Conservation (phyloP, 2,797 vertebrate species). For the Chanos chanos region DNA sequence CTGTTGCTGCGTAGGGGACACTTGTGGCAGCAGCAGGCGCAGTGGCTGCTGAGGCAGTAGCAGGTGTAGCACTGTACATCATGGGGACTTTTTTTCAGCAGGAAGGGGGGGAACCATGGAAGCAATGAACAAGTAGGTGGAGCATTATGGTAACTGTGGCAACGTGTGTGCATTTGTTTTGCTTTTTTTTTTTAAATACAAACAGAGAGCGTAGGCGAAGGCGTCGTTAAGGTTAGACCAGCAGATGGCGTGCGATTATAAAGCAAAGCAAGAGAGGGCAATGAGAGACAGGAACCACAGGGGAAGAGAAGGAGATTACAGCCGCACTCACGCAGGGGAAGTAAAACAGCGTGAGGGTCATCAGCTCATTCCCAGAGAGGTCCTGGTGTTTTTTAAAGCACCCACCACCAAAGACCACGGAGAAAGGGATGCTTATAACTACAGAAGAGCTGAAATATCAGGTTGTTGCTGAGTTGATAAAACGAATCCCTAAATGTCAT, state of each 20-base stretch:
- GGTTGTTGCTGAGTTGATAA: no score
- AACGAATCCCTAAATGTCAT: no score
- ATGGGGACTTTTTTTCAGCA: slow-evolving; percentile 99
- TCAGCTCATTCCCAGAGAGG: no score
- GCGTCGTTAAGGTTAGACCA: slow-evolving; percentile 98
- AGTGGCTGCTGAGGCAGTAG: slow-evolving; percentile 99
- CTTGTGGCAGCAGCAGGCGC: slow-evolving; percentile 99
- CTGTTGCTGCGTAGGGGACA: slow-evolving; percentile 99
- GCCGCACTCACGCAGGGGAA: no score
- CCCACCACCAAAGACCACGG: no score
- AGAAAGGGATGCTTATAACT: no score
- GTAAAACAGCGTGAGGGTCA: no score
- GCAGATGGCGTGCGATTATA: slow-evolving; percentile 99
- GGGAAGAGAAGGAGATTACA: slow-evolving; percentile 22
- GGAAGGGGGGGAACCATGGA: slow-evolving; percentile 99
- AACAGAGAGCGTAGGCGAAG: slow-evolving; percentile 94
- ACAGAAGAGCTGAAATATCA: no score
- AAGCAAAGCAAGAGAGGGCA: slow-evolving; percentile 97
- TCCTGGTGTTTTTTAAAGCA: no score
- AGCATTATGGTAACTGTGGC: slow-evolving; percentile 95
- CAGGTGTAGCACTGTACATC: slow-evolving; percentile 99
- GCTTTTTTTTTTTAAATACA: slow-evolving; percentile 86
- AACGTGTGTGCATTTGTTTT: slow-evolving; percentile 74
- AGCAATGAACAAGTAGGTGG: slow-evolving; percentile 99
- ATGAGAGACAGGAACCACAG: slow-evolving; percentile 78